Evolutionary conservation across 2,888 invertebrate genomes (phyloP).

Genomic region (Nemotelus pantherinus): DNA sequence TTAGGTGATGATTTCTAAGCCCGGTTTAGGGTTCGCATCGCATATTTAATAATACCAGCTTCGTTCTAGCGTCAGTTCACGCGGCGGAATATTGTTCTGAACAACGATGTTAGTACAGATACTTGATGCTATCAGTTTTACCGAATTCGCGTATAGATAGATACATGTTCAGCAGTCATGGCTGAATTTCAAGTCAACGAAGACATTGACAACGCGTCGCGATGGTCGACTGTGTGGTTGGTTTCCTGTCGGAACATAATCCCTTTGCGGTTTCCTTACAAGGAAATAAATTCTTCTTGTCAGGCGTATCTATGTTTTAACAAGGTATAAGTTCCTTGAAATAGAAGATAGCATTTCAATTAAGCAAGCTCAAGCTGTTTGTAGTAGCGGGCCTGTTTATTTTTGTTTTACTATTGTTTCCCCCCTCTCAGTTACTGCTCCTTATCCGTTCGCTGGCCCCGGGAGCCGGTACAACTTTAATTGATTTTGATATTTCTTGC

Average conservation of each 20-base stretch:
- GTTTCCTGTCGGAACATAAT: slow-evolving; percentile 22
- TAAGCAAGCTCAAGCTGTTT: slow-evolving; percentile 14
- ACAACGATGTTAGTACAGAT: background rate
- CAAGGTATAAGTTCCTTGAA: slow-evolving; percentile 5
- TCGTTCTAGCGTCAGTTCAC: too few relatives aligned
- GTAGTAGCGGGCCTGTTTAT: background rate
- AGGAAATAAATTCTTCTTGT: slow-evolving; percentile 27
- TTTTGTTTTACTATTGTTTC: background rate
- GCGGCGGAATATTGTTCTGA: background rate
- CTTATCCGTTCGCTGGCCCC: background rate
- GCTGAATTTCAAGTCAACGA: background rate
- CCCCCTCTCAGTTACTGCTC: background rate
- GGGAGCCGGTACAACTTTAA: slow-evolving; percentile 16
- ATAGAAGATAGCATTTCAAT: slow-evolving; percentile 31
- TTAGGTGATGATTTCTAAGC: slow-evolving; percentile 35
- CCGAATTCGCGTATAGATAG: slow-evolving; percentile 13
- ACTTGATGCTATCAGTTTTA: slow-evolving; percentile 12
- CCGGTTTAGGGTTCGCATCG: background rate
- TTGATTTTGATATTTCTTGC: slow-evolving; percentile 36
- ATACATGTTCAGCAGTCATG: background rate
- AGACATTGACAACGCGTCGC: background rate
- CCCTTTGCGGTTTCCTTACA: slow-evolving; percentile 19
- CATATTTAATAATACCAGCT: too few relatives aligned
- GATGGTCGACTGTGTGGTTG: background rate
- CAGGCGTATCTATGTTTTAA: slow-evolving; percentile 27